Conservation (phyloP, 2,797 vertebrate species). For the Molossus molossus region DNA sequence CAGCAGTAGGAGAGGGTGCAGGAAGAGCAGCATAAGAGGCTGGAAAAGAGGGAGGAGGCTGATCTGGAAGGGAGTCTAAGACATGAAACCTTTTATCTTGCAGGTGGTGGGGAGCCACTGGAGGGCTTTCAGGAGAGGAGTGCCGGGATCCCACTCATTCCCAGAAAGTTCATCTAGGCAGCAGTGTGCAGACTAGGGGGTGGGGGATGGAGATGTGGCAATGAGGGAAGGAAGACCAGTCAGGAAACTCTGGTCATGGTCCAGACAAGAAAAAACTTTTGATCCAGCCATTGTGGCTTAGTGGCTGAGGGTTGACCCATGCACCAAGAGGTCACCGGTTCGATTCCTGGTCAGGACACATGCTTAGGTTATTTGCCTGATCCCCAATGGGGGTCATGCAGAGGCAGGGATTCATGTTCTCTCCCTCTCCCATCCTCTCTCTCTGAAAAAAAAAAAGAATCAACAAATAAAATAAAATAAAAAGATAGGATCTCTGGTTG, state of each 20-base stretch:
- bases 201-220: neutral
- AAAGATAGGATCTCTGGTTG: neutral
- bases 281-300: no score
- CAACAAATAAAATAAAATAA: no score
- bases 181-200: neutral
- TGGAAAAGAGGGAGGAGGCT: neutral
- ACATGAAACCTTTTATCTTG: neutral
- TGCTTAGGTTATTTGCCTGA: no score
- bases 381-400: no score
- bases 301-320: no score
- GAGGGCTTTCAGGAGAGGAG: neutral
- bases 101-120: neutral
- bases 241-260: neutral
- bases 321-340: no score
- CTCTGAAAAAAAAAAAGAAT: no score
- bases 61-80: neutral
- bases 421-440: no score
- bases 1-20: fast-evolving
- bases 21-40: neutral
- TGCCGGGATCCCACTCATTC: neutral
- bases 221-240: neutral
- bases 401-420: no score
- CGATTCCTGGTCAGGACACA: no score
- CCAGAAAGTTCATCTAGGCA: neutral
- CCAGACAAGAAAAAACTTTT: neutral